Percentiles rank a stretch among this genome's conserved stretches.
phyloP scores from a whole-genome alignment of 1,140 invertebrate species.

The Dufourea novaeangliae region DNA sequence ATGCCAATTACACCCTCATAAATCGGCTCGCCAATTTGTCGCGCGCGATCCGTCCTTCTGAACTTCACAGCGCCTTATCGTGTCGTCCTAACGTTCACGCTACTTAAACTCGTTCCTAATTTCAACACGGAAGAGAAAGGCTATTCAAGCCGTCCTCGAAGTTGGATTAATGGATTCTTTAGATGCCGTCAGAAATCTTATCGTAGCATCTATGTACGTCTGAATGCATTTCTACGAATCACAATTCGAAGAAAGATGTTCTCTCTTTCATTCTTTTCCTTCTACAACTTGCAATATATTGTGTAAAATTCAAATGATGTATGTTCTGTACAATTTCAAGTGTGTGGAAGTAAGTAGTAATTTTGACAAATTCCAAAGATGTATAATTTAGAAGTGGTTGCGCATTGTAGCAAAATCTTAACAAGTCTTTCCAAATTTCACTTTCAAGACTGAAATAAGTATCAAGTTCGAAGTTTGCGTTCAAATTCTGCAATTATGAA shows the following conservation, averaged over 20 bases:
- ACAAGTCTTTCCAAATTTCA: too few species aligned
- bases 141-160: neutral
- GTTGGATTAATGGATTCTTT: slow-evolving; percentile 46
- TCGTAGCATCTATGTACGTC: neutral
- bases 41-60: slow-evolving; percentile 53
- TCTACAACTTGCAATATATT: too few species aligned
- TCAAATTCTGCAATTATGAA: too few species aligned
- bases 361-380: too few species aligned
- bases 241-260: neutral
- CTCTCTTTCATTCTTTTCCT: neutral
- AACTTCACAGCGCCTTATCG: slow-evolving; percentile 64
- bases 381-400: too few species aligned
- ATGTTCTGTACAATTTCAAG: too few species aligned
- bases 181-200: neutral
- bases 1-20: slow-evolving; percentile 63
- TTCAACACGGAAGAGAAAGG: slow-evolving; percentile 41
- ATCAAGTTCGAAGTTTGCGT: too few species aligned
- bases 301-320: too few species aligned
- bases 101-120: slow-evolving; percentile 41
- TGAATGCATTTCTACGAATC: neutral
- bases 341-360: too few species aligned
- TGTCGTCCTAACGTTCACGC: slow-evolving; percentile 36
- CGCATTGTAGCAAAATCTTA: too few species aligned
- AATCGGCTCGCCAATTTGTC: slow-evolving; percentile 66
- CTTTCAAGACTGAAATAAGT: too few species aligned